phyloP scores from a whole-genome alignment of 1,140 invertebrate species.

The Maniola jurtina region DNA sequence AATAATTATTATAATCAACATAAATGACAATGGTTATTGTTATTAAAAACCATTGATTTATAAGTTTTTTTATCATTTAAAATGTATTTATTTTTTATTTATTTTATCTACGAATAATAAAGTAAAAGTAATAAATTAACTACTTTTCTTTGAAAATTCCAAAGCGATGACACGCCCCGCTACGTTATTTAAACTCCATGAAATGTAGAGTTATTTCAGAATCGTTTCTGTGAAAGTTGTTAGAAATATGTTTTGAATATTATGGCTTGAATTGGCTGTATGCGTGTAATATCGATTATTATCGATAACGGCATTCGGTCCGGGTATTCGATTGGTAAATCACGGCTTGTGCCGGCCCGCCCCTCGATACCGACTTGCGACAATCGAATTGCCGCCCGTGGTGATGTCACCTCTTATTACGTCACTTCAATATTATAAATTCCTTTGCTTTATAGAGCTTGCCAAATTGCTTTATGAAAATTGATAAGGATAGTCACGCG shows the following conservation, averaged over 20 bases:
- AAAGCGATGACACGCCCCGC: too few species aligned
- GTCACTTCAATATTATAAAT: conserved; percentile 21
- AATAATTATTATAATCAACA: too few species aligned
- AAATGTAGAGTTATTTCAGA: background rate
- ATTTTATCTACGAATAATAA: too few species aligned
- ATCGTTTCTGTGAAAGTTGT: conserved; percentile 2
- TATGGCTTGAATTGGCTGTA: background rate
- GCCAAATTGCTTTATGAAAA: conserved; percentile 37
- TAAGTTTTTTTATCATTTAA: too few species aligned
- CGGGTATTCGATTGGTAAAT: conserved; percentile 64
- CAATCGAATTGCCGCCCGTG: conserved; percentile 43
- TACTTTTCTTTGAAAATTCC: too few species aligned
- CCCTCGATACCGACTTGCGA: conserved; percentile 54
- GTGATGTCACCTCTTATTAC: conserved; percentile 59
- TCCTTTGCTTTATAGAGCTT: conserved; percentile 19
- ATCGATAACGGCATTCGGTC: conserved; percentile 43
- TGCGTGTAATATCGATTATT: conserved; percentile 57
- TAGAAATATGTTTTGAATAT: conserved; percentile 7
- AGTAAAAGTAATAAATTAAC: too few species aligned
- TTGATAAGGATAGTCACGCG: conserved; percentile 15
- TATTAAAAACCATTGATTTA: too few species aligned
- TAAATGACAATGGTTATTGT: too few species aligned
- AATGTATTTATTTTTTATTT: too few species aligned
- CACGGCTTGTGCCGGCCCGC: conserved; percentile 60
- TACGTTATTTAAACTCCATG: background rate